A percentile compares a stretch with the other conserved stretches of the same genome.
Evolutionary conservation across 2,113 vertebrate genomes (phyloP).

Genomic region (Lipotes vexillifer): DNA sequence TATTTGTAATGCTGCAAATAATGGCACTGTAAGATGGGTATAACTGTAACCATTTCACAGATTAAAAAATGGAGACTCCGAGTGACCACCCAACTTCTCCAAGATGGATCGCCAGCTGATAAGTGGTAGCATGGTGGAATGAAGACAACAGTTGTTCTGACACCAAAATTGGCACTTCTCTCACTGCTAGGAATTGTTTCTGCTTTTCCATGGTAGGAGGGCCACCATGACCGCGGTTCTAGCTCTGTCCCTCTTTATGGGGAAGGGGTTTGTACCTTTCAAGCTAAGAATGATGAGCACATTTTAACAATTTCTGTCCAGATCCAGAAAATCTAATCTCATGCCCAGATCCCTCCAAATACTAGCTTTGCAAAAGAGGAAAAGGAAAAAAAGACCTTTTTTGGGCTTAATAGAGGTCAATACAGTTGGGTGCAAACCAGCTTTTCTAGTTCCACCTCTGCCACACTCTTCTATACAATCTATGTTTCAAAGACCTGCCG

Average conservation of each 20-base stretch:
- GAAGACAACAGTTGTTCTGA: background rate
- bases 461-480: background rate
- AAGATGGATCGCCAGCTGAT: background rate
- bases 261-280: background rate
- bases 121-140: background rate
- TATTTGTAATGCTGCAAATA: background rate
- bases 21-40: background rate
- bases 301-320: background rate
- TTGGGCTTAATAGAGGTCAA: background rate
- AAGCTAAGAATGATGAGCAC: background rate
- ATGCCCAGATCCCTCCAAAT: background rate
- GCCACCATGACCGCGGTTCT: background rate
- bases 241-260: background rate
- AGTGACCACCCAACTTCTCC: background rate
- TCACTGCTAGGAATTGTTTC: background rate
- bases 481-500: background rate
- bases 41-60: background rate
- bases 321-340: background rate
- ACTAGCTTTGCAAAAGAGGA: background rate
- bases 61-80: background rate
- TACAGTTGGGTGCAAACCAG: background rate
- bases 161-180: background rate
- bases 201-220: background rate
- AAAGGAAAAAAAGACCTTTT: background rate
- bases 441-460: background rate